Conservation (phyloP, 2,888 invertebrate species). For the Epistrophe grossulariae region DNA sequence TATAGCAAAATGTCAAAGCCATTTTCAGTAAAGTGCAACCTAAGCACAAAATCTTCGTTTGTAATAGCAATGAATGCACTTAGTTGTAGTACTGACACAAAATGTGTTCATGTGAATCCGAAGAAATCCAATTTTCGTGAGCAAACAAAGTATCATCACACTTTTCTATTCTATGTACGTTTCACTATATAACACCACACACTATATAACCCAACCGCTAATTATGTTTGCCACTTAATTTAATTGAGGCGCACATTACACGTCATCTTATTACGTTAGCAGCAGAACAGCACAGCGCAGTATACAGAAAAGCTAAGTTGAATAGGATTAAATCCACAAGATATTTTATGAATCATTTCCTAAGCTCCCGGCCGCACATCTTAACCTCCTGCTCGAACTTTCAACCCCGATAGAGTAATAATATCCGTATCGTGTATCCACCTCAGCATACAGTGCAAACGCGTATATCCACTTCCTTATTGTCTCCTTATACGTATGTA, state of each 20-base stretch:
- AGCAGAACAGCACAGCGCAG: not conserved
- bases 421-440: not conserved
- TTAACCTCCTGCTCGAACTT: slow-evolving; percentile 46
- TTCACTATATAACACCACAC: not conserved
- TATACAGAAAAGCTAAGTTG: slow-evolving; percentile 56
- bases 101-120: slow-evolving; percentile 3
- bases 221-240: slow-evolving; percentile 76
- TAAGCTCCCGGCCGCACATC: slow-evolving; percentile 55
- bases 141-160: slow-evolving; percentile 49
- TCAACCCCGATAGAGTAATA: slow-evolving; percentile 28
- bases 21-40: not conserved
- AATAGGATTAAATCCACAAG: slow-evolving; percentile 74
- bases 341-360: slow-evolving; percentile 76
- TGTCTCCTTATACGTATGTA: slow-evolving; percentile 42
- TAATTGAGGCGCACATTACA: slow-evolving; percentile 76
- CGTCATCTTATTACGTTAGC: slow-evolving; percentile 75
- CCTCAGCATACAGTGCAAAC: no score
- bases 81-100: slow-evolving; percentile 11
- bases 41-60: not conserved
- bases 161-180: not conserved
- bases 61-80: not conserved
- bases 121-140: slow-evolving; percentile 59
- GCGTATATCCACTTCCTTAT: slow-evolving; percentile 20
- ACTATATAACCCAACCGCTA: slow-evolving; percentile 63
- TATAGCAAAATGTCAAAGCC: not conserved